Percentiles rank a stretch among this genome's conserved stretches.
Conservation (phyloP, 2,797 vertebrate species). For the Dermochelys coriacea region DNA sequence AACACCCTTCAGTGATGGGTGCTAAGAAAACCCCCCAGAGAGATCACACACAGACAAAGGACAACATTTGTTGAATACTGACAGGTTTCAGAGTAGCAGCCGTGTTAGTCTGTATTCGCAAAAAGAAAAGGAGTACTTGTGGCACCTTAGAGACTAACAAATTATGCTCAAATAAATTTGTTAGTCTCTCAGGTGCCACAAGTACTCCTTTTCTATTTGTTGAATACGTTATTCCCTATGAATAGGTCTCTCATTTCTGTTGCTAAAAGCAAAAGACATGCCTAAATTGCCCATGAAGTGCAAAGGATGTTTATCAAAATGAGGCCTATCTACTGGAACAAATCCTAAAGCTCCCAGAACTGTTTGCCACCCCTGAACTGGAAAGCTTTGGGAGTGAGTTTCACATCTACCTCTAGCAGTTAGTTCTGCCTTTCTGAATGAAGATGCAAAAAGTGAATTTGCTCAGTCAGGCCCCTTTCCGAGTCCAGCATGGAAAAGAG, state of each 20-base stretch:
- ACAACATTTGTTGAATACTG: slow-evolving; percentile 43
- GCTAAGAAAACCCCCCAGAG: neutral
- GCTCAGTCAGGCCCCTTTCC: slow-evolving; percentile 56
- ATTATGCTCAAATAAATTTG: no score
- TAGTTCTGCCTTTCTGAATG: slow-evolving; percentile 49
- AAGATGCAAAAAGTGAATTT: slow-evolving; percentile 65
- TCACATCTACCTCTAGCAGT: slow-evolving; percentile 53
- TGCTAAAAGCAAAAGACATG: slow-evolving; percentile 18
- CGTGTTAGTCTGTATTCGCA: no score
- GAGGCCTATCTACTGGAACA: neutral
- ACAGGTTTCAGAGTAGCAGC: no score
- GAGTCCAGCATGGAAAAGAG: slow-evolving; percentile 51
- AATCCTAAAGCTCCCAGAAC: neutral
- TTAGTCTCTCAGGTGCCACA: no score
- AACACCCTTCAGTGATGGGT: slow-evolving; percentile 4
- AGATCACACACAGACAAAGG: slow-evolving; percentile 61
- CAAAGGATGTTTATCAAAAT: slow-evolving; percentile 32
- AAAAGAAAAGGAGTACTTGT: no score
- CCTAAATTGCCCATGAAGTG: slow-evolving; percentile 2
- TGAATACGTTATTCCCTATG: slow-evolving; percentile 25
- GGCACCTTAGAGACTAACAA: no score
- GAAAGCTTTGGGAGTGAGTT: slow-evolving; percentile 58
- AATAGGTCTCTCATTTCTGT: slow-evolving; percentile 44
- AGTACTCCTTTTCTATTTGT: no score
- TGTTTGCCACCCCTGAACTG: neutral